Evolutionary conservation across 2,888 invertebrate species (phyloP).

Genomic region (Zelleria hepariella): DNA sequence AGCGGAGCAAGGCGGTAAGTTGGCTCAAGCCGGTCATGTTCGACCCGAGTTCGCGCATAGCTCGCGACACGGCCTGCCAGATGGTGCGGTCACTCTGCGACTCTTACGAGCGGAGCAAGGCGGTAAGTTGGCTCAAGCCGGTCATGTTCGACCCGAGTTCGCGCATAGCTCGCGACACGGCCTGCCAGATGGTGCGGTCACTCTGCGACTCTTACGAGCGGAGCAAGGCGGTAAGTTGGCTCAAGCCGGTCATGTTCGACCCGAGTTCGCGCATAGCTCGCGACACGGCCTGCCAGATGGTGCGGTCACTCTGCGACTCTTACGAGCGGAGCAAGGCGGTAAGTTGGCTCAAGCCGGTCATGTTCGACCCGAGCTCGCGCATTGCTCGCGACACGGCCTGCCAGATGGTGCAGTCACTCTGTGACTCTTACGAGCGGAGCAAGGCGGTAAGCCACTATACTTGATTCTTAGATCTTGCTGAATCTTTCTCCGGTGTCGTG

Average conservation of each 20-base stretch:
- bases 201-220: conserved; percentile 72
- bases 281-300: conserved; percentile 25
- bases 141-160: conserved; percentile 94
- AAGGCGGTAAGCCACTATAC: conserved; percentile 64
- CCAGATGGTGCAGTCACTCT: conserved; percentile 87
- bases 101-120: conserved; percentile 76
- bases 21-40: conserved; percentile 96
- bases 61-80: conserved; percentile 37
- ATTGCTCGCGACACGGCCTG: conserved; percentile 91
- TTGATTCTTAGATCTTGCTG: too few relatives aligned
- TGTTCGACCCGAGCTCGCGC: conserved; percentile 93
- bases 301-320: conserved; percentile 64
- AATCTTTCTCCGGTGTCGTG: too few relatives aligned
- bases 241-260: conserved; percentile 93
- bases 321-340: conserved; percentile 77
- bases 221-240: conserved; percentile 82
- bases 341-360: conserved; percentile 89
- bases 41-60: conserved; percentile 90
- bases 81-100: conserved; percentile 59
- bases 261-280: conserved; percentile 87
- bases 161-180: conserved; percentile 72
- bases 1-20: conserved; percentile 75
- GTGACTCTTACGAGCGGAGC: conserved; percentile 70
- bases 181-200: conserved; percentile 45
- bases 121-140: conserved; percentile 86